Evolutionary conservation across 1,140 invertebrate genomes (phyloP).

Genomic region (Agrypnia vestita): DNA sequence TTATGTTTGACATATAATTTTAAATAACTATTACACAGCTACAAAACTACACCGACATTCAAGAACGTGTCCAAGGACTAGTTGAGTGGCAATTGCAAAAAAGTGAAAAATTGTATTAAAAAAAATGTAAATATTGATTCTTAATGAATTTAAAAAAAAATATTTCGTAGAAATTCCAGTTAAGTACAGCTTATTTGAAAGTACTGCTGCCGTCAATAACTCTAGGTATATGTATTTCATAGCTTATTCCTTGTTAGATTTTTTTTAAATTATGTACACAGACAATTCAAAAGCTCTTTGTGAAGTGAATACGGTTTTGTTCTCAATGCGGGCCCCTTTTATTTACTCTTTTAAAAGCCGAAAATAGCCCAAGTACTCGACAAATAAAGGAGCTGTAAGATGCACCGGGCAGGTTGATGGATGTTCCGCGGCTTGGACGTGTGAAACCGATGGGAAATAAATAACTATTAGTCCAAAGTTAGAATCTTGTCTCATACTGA

Average conservation of each 20-base stretch:
- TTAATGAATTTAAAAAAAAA: too few species aligned
- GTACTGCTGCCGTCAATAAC: background rate
- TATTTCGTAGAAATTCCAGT: too few species aligned
- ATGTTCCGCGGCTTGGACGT: background rate
- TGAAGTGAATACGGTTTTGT: conserved; percentile 2
- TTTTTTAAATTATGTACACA: too few species aligned
- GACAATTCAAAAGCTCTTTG: background rate
- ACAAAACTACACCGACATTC: too few species aligned
- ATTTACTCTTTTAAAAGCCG: background rate
- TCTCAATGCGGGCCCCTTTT: background rate
- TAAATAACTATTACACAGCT: too few species aligned
- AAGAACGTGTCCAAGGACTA: too few species aligned
- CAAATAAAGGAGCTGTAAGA: background rate
- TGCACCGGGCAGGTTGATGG: background rate
- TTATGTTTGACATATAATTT: too few species aligned
- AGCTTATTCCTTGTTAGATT: too few species aligned
- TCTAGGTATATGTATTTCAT: background rate
- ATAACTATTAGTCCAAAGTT: conserved; percentile 6
- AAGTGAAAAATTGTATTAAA: too few species aligned
- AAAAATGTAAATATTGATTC: too few species aligned
- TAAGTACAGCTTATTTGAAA: too few species aligned
- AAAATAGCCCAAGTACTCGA: background rate
- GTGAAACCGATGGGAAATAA: conserved; percentile 31
- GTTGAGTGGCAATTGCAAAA: too few species aligned
- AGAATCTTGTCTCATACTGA: conserved; percentile 28